Evolutionary conservation across 2,888 invertebrate species (phyloP).

Genomic region (Dioctria rufipes): DNA sequence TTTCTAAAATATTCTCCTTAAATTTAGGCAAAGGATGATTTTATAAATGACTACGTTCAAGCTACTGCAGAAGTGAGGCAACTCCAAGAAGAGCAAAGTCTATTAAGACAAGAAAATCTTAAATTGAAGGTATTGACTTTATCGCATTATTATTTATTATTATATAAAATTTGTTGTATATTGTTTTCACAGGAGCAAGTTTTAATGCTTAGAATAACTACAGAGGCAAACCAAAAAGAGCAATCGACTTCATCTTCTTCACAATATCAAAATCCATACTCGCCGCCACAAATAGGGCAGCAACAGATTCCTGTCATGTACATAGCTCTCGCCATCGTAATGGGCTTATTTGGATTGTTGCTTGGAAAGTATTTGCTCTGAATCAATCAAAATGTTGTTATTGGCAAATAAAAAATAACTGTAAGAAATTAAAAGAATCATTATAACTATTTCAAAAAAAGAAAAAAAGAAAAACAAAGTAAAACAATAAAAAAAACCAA

Average conservation of each 20-base stretch:
- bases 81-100: constrained; percentile 84
- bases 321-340: constrained; percentile 78
- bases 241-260: constrained; percentile 63
- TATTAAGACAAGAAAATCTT: constrained; percentile 88
- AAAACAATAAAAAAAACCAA: constrained; percentile 50
- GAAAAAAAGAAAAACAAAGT: constrained; percentile 50
- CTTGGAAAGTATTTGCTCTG: constrained; percentile 88
- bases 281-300: constrained; percentile 74
- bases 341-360: constrained; percentile 82
- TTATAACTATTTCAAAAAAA: constrained; percentile 59
- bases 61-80: constrained; percentile 82
- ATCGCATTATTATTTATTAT: background rate
- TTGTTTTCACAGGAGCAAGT: constrained; percentile 75
- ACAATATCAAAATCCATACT: constrained; percentile 72
- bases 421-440: constrained; percentile 57
- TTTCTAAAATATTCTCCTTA: background rate
- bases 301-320: constrained; percentile 77
- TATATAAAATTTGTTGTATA: background rate
- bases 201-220: constrained; percentile 74
- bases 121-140: constrained; percentile 79
- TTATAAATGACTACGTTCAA: constrained; percentile 75
- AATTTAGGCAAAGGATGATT: constrained; percentile 55
- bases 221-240: constrained; percentile 66
- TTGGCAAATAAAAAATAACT: constrained; percentile 55
- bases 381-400: constrained; percentile 71